Conservation (phyloP, 2,113 vertebrate genomes). For the Apodemus sylvaticus region DNA sequence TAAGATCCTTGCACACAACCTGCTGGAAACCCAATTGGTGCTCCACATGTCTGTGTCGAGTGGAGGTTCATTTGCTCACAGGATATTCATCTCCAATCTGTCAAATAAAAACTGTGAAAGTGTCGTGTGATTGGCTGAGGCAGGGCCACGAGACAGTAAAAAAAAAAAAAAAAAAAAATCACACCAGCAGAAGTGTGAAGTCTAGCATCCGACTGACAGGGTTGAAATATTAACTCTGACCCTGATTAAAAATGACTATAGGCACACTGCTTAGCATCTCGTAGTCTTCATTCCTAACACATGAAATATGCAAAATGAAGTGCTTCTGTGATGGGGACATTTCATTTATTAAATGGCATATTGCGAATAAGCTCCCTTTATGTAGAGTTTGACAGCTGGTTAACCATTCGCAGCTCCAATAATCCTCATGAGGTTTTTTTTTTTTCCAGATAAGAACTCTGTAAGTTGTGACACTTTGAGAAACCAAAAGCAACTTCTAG, state of each 20-base stretch:
- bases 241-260: neutral
- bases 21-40: neutral
- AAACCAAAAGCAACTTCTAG: neutral
- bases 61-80: constrained; percentile 38
- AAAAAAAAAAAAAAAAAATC: neutral
- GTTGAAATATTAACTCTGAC: constrained; percentile 33
- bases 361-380: neutral
- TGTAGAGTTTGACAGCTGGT: neutral
- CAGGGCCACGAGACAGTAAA: constrained; percentile 10
- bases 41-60: neutral
- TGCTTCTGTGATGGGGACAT: neutral
- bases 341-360: constrained; percentile 11
- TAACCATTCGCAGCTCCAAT: neutral
- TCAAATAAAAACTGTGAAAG: constrained; percentile 37
- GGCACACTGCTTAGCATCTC: neutral
- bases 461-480: too few species aligned
- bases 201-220: neutral
- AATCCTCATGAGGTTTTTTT: neutral
- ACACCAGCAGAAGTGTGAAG: neutral
- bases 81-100: constrained; percentile 58
- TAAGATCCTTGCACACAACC: neutral
- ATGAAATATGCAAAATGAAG: neutral
- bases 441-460: neutral
- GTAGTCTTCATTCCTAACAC: neutral
- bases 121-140: neutral